Evolutionary conservation across 2,113 vertebrate genomes (phyloP), one percentile per base, ranked within the genome.

Genomic region (Acrocephalus arundinaceus): DNA sequence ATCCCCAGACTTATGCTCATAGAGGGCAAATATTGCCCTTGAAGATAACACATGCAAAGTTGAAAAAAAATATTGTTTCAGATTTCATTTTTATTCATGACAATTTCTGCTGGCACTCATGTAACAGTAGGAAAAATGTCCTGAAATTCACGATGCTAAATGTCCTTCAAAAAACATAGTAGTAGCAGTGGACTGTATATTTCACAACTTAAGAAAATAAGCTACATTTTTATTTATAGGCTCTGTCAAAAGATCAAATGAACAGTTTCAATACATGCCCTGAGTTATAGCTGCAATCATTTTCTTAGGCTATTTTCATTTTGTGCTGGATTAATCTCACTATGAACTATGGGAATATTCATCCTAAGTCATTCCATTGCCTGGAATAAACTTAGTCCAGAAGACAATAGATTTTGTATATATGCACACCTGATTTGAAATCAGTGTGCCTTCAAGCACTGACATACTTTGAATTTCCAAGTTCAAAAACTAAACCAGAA

Each of bases 1-100:
- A 76, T 55, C 28, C 30, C 16, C 35, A 59, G 66, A 58, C 10
- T 58, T n/a, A 48, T 1, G 21, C 39, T 72, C 0, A 0, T 9
- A n/a, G 16, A 55, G 18, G 21, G 22, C n/a, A 92, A 78, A 55
- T 46, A 61, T 6, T 55, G 75, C n/a, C 30, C 24, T 39, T 45
- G n/a, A 90, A 80, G 41, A 68, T 20, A 85, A 51, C 12, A 73
- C 11, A 61, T 21, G 31, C 7, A 57, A 73, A 37, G n/a, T 15
- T 49, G 37, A 49, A 77, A 59, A 51, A 81, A 94, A 81, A 61
- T 27, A 58, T 1, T 39, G 10, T 33, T 87, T 78, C 25, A 62
- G 24, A 57, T 51, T 80, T 65, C 11, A 48, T 39, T 84, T 83
- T 73, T 74, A 30, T 85, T 87, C 41, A 31, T 46, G 35, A 43